Evolutionary conservation across 2,113 vertebrate species (phyloP), one percentile per base, ranked within the genome.

Genomic region (Apaloderma vittatum): DNA sequence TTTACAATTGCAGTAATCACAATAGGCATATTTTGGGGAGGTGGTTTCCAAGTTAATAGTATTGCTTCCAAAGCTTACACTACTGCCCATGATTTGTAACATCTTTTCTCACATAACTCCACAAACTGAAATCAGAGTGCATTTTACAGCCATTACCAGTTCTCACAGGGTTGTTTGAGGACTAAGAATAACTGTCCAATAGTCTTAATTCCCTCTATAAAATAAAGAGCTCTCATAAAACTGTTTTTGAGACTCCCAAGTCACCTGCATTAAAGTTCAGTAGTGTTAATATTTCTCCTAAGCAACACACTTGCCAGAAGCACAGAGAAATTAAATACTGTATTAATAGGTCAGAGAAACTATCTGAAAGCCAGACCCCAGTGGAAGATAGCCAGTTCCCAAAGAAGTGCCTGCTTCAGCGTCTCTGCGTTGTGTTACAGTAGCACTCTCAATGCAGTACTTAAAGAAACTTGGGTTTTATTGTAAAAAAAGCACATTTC

Each of bases 261-360:
- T 88, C 86, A 84, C 90, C 88, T 95, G 65, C 61, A 75, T 54
- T 91, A 81, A 96, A 92, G 83, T 91, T 97, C 89, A 94, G 73
- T 36, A 81, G 45, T 87, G 88, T 94, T 94, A 96, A 87, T 74
- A 45, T 85, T 94, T 95, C 92, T 95, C 80, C 88, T 82, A 84
- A 73, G 92, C 94, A 94, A 91, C 57, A 37, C 45, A 62, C 83
- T n/a, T 94, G 91, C 88, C 74, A 97, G 49, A 85, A 86, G 72
- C 70, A 68, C 32, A 89, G 91, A 92, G 92, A 93, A 94, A 94
- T 89, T 78, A 96, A 96, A 96, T 93, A 73, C 89, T 94, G 48
- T 72, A 92, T 76, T 84, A 75, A 93, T 66, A 96, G 94, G 70
- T 96, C 95, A 97, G 76, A 91, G 73, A 86, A 92, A 59, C n/a